Percentiles rank a stretch among this genome's conserved stretches.
phyloP scores from a whole-genome alignment of 2,113 vertebrate genomes.

The Coturnix japonica region DNA sequence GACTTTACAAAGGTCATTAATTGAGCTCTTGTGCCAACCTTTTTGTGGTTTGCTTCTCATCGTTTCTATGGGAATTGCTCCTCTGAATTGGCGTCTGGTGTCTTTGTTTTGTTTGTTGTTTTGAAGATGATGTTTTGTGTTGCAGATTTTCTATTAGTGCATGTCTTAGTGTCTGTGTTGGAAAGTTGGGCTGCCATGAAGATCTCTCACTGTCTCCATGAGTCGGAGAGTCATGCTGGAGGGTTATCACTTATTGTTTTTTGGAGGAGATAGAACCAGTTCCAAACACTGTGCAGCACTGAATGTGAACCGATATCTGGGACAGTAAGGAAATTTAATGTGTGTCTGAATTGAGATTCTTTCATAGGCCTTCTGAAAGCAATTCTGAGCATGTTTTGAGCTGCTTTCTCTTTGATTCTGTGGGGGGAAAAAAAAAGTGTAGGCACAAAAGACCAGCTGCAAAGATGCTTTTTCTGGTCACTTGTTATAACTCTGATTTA shows the following conservation, averaged over 20 bases:
- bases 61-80: slow-evolving; percentile 23
- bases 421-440: not conserved
- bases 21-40: not conserved
- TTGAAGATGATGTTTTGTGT: not conserved
- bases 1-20: slow-evolving; percentile 26
- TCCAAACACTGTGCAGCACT: not conserved
- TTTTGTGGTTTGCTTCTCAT: not conserved
- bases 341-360: not conserved
- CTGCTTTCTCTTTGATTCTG: not conserved
- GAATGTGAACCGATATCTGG: not conserved
- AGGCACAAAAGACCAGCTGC: not conserved
- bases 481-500: not conserved
- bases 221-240: not conserved
- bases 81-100: slow-evolving; percentile 28
- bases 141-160: not conserved
- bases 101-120: not conserved
- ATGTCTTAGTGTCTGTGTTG: not conserved
- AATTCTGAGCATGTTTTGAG: not conserved
- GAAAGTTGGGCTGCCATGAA: not conserved
- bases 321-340: not conserved
- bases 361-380: not conserved
- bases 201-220: not conserved
- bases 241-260: not conserved
- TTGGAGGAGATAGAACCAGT: not conserved
- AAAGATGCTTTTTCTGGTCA: not conserved